A percentile compares a stretch with the other conserved stretches of the same genome.
Evolutionary conservation across 2,113 vertebrate genomes (phyloP).

Genomic region (Colaptes auratus): DNA sequence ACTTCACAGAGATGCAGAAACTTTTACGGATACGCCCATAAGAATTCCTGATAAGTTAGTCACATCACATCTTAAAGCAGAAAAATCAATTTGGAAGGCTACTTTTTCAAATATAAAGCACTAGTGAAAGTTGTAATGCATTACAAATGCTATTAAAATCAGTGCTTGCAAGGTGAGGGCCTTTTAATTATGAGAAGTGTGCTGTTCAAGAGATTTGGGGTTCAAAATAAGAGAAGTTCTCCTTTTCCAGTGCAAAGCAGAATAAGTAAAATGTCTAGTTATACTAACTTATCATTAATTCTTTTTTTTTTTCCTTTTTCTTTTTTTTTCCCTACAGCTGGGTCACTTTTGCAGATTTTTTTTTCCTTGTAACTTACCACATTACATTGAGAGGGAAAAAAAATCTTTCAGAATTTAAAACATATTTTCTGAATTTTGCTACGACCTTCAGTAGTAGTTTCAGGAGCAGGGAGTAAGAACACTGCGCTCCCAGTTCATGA

Average conservation of each 20-base stretch:
- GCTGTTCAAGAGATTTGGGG: not conserved
- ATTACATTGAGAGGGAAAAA: slow-evolving; percentile 61
- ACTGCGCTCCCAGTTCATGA: slow-evolving; percentile 4
- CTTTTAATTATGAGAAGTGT: not conserved
- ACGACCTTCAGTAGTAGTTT: slow-evolving; percentile 32
- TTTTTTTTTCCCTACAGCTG: slow-evolving; percentile 25
- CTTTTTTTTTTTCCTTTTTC: not conserved
- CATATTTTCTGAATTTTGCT: slow-evolving; percentile 17
- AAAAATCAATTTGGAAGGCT: slow-evolving; percentile 17
- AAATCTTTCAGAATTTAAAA: slow-evolving; percentile 57
- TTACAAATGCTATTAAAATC: not conserved
- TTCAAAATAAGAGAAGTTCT: not conserved
- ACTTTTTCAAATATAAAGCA: slow-evolving; percentile 18
- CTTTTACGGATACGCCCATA: slow-evolving; percentile 66
- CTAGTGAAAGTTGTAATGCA: not conserved
- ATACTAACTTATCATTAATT: slow-evolving; percentile 82
- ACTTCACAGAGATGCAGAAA: slow-evolving; percentile 79
- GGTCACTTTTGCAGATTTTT: slow-evolving; percentile 8
- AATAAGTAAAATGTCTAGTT: not conserved
- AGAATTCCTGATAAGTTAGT: slow-evolving; percentile 84
- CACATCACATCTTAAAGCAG: not conserved
- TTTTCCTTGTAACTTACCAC: slow-evolving; percentile 74
- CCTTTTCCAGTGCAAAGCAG: not conserved
- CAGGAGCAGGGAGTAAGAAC: slow-evolving; percentile 26
- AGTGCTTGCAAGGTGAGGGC: not conserved